Conservation (phyloP, 2,797 vertebrate species). For the Astyanax mexicanus region DNA sequence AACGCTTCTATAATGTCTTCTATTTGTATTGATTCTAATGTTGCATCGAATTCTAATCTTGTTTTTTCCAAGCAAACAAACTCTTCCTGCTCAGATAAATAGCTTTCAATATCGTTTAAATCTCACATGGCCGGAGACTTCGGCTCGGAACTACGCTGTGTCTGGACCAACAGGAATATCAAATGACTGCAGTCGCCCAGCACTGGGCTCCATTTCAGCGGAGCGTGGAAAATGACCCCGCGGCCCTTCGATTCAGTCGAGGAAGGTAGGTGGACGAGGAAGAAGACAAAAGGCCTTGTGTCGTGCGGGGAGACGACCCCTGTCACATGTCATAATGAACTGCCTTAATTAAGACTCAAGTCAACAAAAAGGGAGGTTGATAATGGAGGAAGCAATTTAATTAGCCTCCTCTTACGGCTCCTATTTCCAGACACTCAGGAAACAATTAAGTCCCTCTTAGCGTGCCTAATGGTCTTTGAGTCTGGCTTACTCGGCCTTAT, state of each 20-base stretch:
- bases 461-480: conserved; percentile 77
- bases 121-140: not conserved
- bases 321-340: conserved; percentile 73
- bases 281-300: conserved; percentile 42
- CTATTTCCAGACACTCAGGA: conserved; percentile 68
- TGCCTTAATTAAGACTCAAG: conserved; percentile 75
- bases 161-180: conserved; percentile 4
- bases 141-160: not conserved
- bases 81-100: not conserved
- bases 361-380: conserved; percentile 68
- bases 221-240: not conserved
- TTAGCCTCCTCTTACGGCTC: conserved; percentile 72
- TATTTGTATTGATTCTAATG: not conserved
- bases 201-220: not conserved
- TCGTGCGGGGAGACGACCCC: conserved; percentile 53
- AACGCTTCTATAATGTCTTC: not conserved
- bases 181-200: not conserved
- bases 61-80: not conserved
- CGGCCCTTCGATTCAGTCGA: conserved; percentile 2
- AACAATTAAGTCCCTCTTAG: conserved; percentile 80
- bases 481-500: conserved; percentile 77
- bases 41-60: not conserved
- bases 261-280: conserved; percentile 22
- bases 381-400: conserved; percentile 81
- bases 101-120: not conserved